Base-by-base conservation (phyloP, 2,888 invertebrate species). In the Aproaerema taeniolella region DNA sequence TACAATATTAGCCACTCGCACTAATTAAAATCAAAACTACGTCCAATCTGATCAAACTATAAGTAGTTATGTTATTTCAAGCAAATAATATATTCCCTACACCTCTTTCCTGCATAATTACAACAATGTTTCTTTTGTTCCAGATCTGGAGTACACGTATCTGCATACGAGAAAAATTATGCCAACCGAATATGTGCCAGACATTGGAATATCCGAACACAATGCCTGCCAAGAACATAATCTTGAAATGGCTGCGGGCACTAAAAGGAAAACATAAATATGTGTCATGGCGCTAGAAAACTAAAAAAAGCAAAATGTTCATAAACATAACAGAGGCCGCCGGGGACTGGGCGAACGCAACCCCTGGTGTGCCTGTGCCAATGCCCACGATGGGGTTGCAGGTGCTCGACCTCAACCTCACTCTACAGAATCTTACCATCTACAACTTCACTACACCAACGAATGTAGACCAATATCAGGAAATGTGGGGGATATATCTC, bases 191-290 rank as follows among this genome's bases (percentile, higher is more conserved):
- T 55, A 85, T 83, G 83, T 64, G 66, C 70, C 72, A 67, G 64
- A 71, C 67, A 73, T 60, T 61, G 62, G 63, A 71, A 66, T 73
- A 64, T 61, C 64, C 61, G 63, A 75, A 77, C 58, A 75, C 72
- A 74, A 83, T 78, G 78, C 79, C 74, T 66, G 79, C 81, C 79
- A 83, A 80, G 67, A 85, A 80, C 58, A 70, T 83, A 71, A 85
- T 85, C 65, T 80, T 72, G 52, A 81, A 81, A 81, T 85, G 85
- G 85, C 71, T 85, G 61, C 77, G 77, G 63, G 76, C 71, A 49
- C 83, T 75, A 67, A 83, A 80, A 67, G 81, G 81, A 46, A 85
- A 82, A 68, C 76, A 79, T 75, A 83, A 83, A 78, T 71, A 74
- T 61, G 63, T 67, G 75, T 68, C 73, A 83, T 83, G 85, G 71